Base-by-base conservation (phyloP, 2,797 vertebrate species). In the Phataginus tricuspis region DNA sequence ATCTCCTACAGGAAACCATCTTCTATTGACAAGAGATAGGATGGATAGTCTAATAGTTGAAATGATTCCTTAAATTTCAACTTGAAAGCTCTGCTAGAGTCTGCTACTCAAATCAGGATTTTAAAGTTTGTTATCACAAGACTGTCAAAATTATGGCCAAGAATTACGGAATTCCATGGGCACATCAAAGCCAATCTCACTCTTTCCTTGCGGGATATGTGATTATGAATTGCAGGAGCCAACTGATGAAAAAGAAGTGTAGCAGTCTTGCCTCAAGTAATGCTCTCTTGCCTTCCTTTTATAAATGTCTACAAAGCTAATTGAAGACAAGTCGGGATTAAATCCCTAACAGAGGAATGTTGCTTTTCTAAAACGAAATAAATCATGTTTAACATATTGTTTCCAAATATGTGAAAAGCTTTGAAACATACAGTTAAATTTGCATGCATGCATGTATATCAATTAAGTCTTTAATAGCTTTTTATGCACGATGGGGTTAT, bases 1-100 rank as follows among this genome's bases (percentile, higher is more conserved):
- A 95, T 69, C 88, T 97, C 95, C 96, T 93, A 49, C 63, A 63
- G 88, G 83, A 97, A 96, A 91, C 91, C 42, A 89, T 80, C 90
- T 42, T 80, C 79, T 95, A 96, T 94, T 96, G 97, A 96, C 94
- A 95, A 91, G 85, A 92, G 71, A 34, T 51, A 75, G 45, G 66
- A 94, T 94, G 69, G 78, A 91, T 94, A 42, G 71, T 84, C 82
- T 79, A 94, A 93, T 66, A 86, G 27, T 64, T 95, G 69, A 71
- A 91, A 91, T 51, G 63, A 92, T 86, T 89, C 83, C 86, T 85
- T 94, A 95, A 96, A 89, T 95, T 89, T 95, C 94, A 92, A 82
- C 64, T 84, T 80, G 85, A 96, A 96, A 95, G 29, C 72, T 96
- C 91, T 92, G 45, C 18, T 85, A 53, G 63, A 89, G 63, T 85